Evolutionary conservation across 1,140 invertebrate genomes (phyloP).

Genomic region (Heliothis virescens): DNA sequence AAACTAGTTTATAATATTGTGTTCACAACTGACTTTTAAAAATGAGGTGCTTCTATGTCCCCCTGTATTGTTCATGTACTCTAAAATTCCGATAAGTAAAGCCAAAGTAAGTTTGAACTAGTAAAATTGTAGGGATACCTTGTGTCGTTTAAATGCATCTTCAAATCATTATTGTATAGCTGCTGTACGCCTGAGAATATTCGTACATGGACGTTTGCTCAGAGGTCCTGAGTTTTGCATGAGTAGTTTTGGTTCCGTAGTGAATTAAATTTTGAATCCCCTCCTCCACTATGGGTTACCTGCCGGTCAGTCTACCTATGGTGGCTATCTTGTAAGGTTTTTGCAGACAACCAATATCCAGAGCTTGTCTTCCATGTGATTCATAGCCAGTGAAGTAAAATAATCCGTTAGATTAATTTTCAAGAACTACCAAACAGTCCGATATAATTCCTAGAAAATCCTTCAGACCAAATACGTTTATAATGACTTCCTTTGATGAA

Average conservation of each 20-base stretch:
- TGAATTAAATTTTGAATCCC: background rate
- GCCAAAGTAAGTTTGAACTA: too few species aligned
- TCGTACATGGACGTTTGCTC: background rate
- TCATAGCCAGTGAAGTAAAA: conserved; percentile 71
- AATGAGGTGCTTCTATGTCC: too few species aligned
- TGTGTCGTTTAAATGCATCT: too few species aligned
- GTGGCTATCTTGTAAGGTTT: conserved; percentile 17
- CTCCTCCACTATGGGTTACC: background rate
- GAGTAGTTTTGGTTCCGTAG: too few species aligned
- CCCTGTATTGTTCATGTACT: too few species aligned
- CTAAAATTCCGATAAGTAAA: too few species aligned
- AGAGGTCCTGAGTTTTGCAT: background rate
- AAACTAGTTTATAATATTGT: too few species aligned
- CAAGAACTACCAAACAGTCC: conserved; percentile 62
- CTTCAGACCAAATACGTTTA: conserved; percentile 61
- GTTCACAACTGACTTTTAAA: too few species aligned
- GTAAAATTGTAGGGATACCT: too few species aligned
- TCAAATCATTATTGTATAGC: too few species aligned
- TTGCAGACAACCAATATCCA: conserved; percentile 17
- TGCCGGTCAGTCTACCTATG: background rate
- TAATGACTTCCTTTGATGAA: conserved; percentile 72
- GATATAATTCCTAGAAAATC: conserved; percentile 79
- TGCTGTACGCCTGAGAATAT: background rate
- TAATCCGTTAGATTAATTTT: conserved; percentile 74
- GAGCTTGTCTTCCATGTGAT: conserved; percentile 53